Conservation (phyloP, 2,888 invertebrate species). For the Orchestes rusci region DNA sequence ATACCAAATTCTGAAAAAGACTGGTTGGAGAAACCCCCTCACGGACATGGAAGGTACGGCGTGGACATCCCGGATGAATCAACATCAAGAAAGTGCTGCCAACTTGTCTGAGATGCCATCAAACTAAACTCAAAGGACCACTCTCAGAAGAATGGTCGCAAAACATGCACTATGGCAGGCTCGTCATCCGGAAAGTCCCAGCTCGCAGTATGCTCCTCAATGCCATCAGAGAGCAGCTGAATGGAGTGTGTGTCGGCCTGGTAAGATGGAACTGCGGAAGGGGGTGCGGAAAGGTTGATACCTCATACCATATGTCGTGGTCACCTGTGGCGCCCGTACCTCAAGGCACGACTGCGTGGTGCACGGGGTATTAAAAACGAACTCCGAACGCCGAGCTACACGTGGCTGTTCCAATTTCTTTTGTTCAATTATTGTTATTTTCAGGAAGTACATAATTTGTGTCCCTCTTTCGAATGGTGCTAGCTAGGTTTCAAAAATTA, state of each 20-base stretch:
- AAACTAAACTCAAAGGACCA: neutral
- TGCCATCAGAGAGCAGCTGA: constrained; percentile 25
- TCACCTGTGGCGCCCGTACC: constrained; percentile 21
- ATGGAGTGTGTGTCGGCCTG: constrained; percentile 16
- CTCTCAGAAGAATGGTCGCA: constrained; percentile 12
- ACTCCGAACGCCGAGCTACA: constrained; percentile 12
- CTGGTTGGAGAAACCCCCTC: constrained; percentile 15
- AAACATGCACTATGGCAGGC: constrained; percentile 24
- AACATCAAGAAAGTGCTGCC: constrained; percentile 3
- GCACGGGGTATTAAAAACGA: constrained; percentile 19
- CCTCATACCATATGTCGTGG: constrained; percentile 26
- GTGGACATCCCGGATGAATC: constrained; percentile 1
- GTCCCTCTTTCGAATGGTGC: too few relatives aligned
- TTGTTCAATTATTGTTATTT: too few relatives aligned
- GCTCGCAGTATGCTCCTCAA: constrained; percentile 19
- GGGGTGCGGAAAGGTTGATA: constrained; percentile 20
- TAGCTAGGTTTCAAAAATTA: too few relatives aligned
- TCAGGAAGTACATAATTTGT: too few relatives aligned
- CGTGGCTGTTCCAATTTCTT: constrained; percentile 1
- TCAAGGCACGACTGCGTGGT: constrained; percentile 27
- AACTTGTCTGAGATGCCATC: neutral
- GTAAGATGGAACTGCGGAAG: constrained; percentile 16
- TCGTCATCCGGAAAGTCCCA: constrained; percentile 15
- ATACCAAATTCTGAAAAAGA: constrained; percentile 12
- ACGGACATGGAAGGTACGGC: constrained; percentile 6